A percentile compares a stretch with the other conserved stretches of the same genome.
Evolutionary conservation across 2,888 invertebrate species (phyloP).

Genomic region (Agriopis marginaria): DNA sequence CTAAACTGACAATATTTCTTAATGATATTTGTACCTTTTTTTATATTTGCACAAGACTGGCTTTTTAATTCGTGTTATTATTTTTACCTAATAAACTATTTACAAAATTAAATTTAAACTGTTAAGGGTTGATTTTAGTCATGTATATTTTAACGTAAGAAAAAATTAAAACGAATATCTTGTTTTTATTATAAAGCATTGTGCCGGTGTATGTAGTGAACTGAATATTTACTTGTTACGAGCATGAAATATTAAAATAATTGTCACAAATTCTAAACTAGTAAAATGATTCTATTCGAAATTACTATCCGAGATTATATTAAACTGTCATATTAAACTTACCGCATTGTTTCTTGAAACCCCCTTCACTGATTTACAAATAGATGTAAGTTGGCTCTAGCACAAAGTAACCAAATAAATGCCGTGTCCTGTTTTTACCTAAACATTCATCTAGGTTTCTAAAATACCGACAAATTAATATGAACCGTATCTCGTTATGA

Average conservation of each 20-base stretch:
- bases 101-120: neutral
- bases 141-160: neutral
- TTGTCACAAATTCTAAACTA: constrained; percentile 57
- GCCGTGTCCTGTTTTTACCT: no score
- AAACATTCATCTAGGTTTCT: no score
- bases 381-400: no score
- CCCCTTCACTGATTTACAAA: no score
- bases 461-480: no score
- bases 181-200: neutral
- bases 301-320: constrained; percentile 52
- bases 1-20: neutral
- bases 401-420: no score
- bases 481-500: no score
- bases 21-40: no score
- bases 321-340: constrained; percentile 50
- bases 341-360: no score
- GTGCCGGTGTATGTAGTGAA: constrained; percentile 46
- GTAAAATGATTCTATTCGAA: constrained; percentile 49
- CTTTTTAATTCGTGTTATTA: neutral
- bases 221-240: constrained; percentile 55
- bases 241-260: constrained; percentile 44
- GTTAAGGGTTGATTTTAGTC: neutral
- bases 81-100: neutral
- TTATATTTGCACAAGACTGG: neutral
- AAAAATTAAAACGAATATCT: neutral